Evolutionary conservation across 2,797 vertebrate genomes (phyloP).

Genomic region (Sebastes taczanowskii): DNA sequence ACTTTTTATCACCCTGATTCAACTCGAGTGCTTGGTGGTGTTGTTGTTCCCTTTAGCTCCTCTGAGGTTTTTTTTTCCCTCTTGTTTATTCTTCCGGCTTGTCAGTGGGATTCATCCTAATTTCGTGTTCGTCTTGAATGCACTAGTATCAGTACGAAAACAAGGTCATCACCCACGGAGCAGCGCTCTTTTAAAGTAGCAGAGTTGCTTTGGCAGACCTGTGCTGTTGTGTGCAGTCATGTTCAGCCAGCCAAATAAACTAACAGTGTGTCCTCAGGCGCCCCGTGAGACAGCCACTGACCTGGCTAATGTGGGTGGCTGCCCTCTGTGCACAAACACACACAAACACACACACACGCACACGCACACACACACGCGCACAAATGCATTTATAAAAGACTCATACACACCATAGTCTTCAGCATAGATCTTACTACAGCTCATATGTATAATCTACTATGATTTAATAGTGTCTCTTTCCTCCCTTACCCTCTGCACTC

Average conservation of each 20-base stretch:
- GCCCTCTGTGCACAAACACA: slow-evolving; percentile 28
- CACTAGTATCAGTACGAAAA: slow-evolving; percentile 26
- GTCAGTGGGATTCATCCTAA: slow-evolving; percentile 24
- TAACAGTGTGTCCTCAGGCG: slow-evolving; percentile 71
- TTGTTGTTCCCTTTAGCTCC: slow-evolving; percentile 19
- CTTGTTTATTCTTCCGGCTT: slow-evolving; percentile 25
- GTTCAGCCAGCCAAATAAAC: slow-evolving; percentile 76
- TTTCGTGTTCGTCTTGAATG: slow-evolving; percentile 15
- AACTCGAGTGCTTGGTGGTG: not conserved
- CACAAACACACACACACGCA: slow-evolving; percentile 4
- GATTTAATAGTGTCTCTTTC: slow-evolving; percentile 33
- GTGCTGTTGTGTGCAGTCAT: slow-evolving; percentile 56
- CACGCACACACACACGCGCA: not conserved
- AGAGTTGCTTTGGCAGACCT: slow-evolving; percentile 57
- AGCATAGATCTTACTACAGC: slow-evolving; percentile 19
- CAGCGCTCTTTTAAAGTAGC: slow-evolving; percentile 15
- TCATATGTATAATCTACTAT: slow-evolving; percentile 10
- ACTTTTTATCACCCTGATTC: slow-evolving; percentile 21
- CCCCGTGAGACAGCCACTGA: slow-evolving; percentile 66
- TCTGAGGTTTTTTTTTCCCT: not conserved
- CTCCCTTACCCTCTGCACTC: slow-evolving; percentile 14
- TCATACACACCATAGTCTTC: slow-evolving; percentile 23
- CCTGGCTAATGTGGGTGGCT: slow-evolving; percentile 71
- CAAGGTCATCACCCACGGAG: slow-evolving; percentile 47
- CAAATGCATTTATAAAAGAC: not conserved